These are phyloP conservation scores for Tryphoninae sp. DNA, from an alignment of 2,888 invertebrate species.

Conservation along the genomic window DNA sequence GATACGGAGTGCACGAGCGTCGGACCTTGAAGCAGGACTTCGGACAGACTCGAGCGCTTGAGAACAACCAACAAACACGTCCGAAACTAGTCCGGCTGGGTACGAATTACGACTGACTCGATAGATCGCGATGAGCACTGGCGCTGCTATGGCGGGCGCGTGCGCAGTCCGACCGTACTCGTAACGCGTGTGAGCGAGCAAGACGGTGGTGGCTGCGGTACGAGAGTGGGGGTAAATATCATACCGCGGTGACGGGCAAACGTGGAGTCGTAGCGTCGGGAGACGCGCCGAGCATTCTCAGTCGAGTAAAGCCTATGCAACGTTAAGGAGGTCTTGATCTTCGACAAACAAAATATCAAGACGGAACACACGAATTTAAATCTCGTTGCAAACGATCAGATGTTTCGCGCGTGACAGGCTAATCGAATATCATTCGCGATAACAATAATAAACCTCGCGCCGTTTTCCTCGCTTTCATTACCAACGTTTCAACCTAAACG, in stretches of 20 bases:
- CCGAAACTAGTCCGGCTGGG: constrained; percentile 52
- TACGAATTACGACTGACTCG: constrained; percentile 62
- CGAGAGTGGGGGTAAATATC: constrained; percentile 42
- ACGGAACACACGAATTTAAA: background rate
- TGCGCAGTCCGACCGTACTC: background rate
- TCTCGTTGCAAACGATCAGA: background rate
- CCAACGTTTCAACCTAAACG: background rate
- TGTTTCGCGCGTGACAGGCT: background rate
- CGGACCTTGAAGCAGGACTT: constrained; percentile 54
- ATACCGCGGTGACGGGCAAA: constrained; percentile 47
- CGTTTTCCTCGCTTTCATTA: background rate
- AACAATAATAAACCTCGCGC: background rate
- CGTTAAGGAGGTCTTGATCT: constrained; percentile 50
- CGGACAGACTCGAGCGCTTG: constrained; percentile 39
- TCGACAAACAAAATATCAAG: constrained; percentile 13
- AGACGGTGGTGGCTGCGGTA: background rate
- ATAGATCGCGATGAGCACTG: constrained; percentile 35
- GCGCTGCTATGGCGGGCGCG: background rate
- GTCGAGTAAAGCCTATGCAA: constrained; percentile 64
- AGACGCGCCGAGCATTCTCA: constrained; percentile 57
- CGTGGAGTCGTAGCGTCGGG: constrained; percentile 61
- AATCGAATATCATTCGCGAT: background rate
- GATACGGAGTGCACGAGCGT: constrained; percentile 23
- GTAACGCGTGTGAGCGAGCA: background rate
- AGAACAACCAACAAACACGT: constrained; percentile 28